These are phyloP conservation scores for Frieseomelitta varia DNA, from an alignment of 1,140 invertebrate genomes.

Conservation along the genomic window DNA sequence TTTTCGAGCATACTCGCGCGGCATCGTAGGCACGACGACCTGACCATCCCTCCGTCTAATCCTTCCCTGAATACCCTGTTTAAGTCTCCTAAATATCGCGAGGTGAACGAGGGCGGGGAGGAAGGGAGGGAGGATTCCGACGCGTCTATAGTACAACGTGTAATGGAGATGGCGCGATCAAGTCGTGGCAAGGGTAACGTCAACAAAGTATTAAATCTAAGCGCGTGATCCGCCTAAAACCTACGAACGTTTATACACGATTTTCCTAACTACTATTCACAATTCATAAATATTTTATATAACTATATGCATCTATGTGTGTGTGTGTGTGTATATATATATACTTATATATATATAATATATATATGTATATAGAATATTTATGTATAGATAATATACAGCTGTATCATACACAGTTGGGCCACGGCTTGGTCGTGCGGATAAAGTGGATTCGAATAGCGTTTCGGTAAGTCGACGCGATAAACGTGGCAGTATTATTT, in stretches of 20 bases:
- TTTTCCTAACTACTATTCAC: constrained; percentile 70
- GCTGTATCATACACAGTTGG: constrained; percentile 56
- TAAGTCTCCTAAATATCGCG: constrained; percentile 66
- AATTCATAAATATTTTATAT: constrained; percentile 62
- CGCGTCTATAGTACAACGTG: constrained; percentile 20
- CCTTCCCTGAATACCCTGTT: constrained; percentile 69
- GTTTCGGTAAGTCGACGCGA: constrained; percentile 16
- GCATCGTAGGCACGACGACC: constrained; percentile 31
- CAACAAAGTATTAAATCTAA: constrained; percentile 66
- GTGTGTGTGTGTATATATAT: constrained; percentile 8
- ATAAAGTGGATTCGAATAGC: background rate
- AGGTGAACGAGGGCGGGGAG: constrained; percentile 19
- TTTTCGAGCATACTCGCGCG: constrained; percentile 66
- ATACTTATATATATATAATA: constrained; percentile 13
- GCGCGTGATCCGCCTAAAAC: constrained; percentile 48
- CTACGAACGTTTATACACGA: constrained; percentile 64
- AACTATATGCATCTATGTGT: constrained; percentile 41
- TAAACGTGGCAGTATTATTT: constrained; percentile 58
- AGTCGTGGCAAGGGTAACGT: constrained; percentile 57
- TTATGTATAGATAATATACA: constrained; percentile 61
- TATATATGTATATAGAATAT: constrained; percentile 65
- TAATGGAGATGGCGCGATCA: constrained; percentile 22
- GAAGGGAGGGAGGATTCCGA: too few relatives aligned
- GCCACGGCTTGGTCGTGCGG: constrained; percentile 30
- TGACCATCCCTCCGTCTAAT: background rate